These are phyloP conservation scores for Listrodromus nycthemerus DNA, from an alignment of 2,888 invertebrate species.

Conservation along the genomic window DNA sequence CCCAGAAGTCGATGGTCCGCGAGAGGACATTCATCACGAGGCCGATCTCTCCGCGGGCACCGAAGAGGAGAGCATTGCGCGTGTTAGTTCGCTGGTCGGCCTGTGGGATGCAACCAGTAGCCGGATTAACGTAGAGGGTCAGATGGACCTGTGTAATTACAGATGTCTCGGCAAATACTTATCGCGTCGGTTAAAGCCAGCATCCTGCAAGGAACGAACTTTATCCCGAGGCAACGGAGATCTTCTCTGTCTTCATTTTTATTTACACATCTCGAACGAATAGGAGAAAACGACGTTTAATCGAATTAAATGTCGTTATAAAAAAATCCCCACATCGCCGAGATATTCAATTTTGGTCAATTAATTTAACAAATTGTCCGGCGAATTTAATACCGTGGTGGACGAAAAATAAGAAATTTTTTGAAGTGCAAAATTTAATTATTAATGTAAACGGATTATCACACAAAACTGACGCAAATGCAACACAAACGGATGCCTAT, in stretches of 20 bases:
- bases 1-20: slow-evolving; percentile 58
- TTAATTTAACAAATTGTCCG: neutral
- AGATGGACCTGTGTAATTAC: slow-evolving; percentile 70
- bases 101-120: slow-evolving; percentile 67
- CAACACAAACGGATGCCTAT: neutral
- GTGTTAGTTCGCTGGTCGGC: slow-evolving; percentile 14
- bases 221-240: slow-evolving; percentile 1
- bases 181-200: slow-evolving; percentile 16
- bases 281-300: neutral
- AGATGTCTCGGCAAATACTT: slow-evolving; percentile 59
- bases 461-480: neutral
- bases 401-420: neutral
- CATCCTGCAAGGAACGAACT: slow-evolving; percentile 15
- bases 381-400: neutral
- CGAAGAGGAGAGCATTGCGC: neutral
- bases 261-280: neutral
- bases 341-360: neutral
- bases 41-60: slow-evolving; percentile 43
- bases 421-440: neutral
- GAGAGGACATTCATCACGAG: slow-evolving; percentile 67
- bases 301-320: neutral
- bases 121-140: slow-evolving; percentile 13
- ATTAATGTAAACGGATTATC: neutral
- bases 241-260: slow-evolving; percentile 9
- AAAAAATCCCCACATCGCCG: neutral